Evolutionary conservation across 1,140 invertebrate species (phyloP).

Genomic region (Cecropterus lyciades): DNA sequence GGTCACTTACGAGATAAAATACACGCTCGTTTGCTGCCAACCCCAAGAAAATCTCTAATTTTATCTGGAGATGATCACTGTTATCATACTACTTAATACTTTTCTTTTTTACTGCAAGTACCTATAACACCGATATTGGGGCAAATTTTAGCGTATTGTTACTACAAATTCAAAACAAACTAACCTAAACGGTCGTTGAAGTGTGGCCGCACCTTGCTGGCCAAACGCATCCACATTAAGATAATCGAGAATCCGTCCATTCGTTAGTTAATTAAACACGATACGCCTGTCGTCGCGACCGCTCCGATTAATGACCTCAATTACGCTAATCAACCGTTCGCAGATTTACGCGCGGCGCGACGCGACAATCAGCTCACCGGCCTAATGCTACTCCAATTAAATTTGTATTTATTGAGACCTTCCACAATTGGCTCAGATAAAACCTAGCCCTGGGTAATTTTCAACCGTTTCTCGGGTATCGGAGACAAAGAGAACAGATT

Average conservation of each 20-base stretch:
- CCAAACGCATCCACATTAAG: constrained; percentile 58
- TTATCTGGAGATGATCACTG: too few species aligned
- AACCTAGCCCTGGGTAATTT: not conserved
- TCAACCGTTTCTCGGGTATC: not conserved
- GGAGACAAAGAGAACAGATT: not conserved
- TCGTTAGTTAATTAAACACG: constrained; percentile 81
- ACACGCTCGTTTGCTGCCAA: too few species aligned
- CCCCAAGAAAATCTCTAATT: too few species aligned
- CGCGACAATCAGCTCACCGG: constrained; percentile 38
- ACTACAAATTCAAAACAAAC: not conserved
- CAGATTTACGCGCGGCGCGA: constrained; percentile 63
- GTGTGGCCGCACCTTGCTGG: constrained; percentile 12
- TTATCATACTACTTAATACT: too few species aligned
- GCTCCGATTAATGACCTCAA: constrained; percentile 71
- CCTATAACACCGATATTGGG: too few species aligned
- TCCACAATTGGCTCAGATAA: constrained; percentile 1
- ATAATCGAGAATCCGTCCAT: constrained; percentile 68
- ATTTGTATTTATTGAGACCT: constrained; percentile 52
- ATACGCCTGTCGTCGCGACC: constrained; percentile 69
- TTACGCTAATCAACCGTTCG: constrained; percentile 75
- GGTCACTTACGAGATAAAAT: too few species aligned
- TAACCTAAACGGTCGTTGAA: not conserved
- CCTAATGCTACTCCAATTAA: constrained; percentile 41
- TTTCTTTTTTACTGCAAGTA: too few species aligned
- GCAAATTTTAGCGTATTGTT: not conserved